Conservation (phyloP, 2,888 invertebrate genomes). For the Lepidonotus clava region DNA sequence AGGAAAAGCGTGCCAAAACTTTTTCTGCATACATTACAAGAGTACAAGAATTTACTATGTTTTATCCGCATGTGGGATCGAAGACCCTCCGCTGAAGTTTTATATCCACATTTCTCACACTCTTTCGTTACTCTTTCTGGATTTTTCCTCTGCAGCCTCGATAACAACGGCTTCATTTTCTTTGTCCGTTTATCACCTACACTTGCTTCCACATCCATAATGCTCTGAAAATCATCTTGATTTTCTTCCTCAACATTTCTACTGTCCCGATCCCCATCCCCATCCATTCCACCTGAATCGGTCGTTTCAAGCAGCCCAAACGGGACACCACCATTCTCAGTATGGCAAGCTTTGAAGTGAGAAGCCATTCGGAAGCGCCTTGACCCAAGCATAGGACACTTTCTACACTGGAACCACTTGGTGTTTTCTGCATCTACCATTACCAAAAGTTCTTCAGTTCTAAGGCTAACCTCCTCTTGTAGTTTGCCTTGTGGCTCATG, state of each 20-base stretch:
- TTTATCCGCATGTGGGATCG: background rate
- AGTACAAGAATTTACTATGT: background rate
- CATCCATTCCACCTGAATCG: background rate
- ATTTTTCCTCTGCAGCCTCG: background rate
- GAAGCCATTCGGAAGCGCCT: conserved; percentile 1
- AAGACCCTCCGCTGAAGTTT: background rate
- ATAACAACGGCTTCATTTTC: background rate
- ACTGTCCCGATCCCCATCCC: background rate
- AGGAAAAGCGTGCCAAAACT: background rate
- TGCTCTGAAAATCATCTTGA: too few species aligned
- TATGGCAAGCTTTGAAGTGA: background rate
- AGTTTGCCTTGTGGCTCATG: background rate
- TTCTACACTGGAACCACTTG: background rate
- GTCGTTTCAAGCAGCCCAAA: background rate
- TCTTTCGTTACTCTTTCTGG: background rate
- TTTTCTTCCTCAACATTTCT: too few species aligned
- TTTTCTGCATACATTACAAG: background rate
- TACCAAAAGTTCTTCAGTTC: background rate
- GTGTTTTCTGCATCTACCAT: background rate
- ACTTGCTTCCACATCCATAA: too few species aligned
- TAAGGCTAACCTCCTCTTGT: background rate
- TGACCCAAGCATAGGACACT: background rate
- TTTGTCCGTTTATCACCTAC: background rate
- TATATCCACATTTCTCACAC: conserved; percentile 4
- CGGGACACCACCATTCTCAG: background rate